These are phyloP conservation scores for Phataginus tetradactyla DNA, from an alignment of 2,797 vertebrate species.

Conservation along the genomic window DNA sequence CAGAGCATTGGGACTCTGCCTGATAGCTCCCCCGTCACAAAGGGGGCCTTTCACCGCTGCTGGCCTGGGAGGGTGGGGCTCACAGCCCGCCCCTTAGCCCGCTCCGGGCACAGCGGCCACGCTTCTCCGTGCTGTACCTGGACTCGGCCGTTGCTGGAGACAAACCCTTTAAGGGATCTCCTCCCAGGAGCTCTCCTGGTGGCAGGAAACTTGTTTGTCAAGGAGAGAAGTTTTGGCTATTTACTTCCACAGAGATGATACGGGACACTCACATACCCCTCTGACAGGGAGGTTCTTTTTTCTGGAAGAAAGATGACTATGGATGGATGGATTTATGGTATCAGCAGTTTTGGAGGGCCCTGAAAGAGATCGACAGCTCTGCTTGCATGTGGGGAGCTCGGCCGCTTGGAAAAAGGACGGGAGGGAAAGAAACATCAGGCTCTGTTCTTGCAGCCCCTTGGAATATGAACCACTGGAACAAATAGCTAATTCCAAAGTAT, in stretches of 20 bases:
- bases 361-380: fast-evolving
- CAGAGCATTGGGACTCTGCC: slow-evolving; percentile 83
- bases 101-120: slow-evolving; percentile 46
- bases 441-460: neutral
- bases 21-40: slow-evolving; percentile 82
- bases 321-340: neutral
- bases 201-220: neutral
- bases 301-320: neutral
- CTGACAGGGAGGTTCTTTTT: neutral
- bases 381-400: fast-evolving
- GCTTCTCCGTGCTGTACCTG: slow-evolving; percentile 10
- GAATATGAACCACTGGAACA: neutral
- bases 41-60: slow-evolving; percentile 84
- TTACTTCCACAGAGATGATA: neutral
- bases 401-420: too few relatives aligned
- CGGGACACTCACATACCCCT: neutral
- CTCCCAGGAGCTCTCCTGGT: slow-evolving; percentile 74
- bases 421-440: neutral
- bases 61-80: slow-evolving; percentile 79
- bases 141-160: slow-evolving; percentile 50
- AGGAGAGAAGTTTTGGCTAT: neutral
- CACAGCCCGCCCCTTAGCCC: slow-evolving; percentile 79
- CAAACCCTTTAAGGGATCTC: slow-evolving; percentile 51
- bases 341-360: neutral
- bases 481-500: neutral